A percentile compares a stretch with the other conserved stretches of the same genome.
Evolutionary conservation across 2,113 vertebrate genomes (phyloP).

Genomic region (Callaeas wilsoni): DNA sequence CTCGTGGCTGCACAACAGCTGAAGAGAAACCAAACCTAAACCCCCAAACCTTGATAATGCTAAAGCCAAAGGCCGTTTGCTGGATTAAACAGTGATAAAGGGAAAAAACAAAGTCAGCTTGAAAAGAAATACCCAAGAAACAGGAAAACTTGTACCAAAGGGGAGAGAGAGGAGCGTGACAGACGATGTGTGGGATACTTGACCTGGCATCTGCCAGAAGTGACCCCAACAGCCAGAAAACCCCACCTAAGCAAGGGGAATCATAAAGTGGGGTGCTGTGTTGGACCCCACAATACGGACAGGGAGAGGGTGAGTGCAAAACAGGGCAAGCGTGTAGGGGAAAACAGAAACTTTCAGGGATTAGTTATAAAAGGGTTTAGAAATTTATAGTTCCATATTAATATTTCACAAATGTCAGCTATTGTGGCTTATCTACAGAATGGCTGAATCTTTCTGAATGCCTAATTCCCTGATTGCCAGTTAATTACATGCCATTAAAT

Average conservation of each 20-base stretch:
- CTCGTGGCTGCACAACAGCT: background rate
- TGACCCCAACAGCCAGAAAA: background rate
- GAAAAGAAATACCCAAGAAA: background rate
- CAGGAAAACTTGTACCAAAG: background rate
- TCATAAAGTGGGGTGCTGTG: background rate
- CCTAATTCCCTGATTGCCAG: background rate
- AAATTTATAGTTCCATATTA: background rate
- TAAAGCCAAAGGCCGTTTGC: background rate
- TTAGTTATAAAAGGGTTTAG: background rate
- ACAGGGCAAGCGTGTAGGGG: accelerated
- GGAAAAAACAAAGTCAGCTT: background rate
- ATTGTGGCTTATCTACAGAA: background rate
- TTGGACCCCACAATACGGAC: background rate
- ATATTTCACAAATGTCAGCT: background rate
- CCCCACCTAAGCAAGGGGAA: background rate
- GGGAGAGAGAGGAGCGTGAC: background rate
- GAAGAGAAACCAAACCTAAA: background rate
- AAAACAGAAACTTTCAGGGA: background rate
- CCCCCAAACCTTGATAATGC: background rate
- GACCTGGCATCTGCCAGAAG: background rate
- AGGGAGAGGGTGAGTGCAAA: background rate
- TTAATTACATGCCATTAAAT: background rate
- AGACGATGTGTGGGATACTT: background rate
- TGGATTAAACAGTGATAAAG: background rate
- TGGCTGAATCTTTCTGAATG: background rate